Conservation (phyloP, 2,888 invertebrate genomes). For the Neocrepidodera transversa region DNA sequence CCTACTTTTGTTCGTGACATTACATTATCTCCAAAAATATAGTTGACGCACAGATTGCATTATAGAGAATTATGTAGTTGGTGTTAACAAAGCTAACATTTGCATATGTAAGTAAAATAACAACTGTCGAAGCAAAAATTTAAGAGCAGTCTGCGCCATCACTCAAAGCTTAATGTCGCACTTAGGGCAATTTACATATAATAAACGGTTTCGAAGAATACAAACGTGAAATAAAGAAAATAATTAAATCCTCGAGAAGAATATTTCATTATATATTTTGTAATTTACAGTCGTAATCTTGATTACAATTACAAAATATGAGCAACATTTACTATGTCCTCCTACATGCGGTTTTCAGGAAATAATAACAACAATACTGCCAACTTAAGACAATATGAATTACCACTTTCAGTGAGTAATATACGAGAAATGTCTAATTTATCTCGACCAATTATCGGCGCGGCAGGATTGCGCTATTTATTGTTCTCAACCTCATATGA, state of each 20-base stretch:
- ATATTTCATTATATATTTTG: constrained; percentile 53
- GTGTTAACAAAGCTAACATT: background rate
- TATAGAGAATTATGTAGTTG: background rate
- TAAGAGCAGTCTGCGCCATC: constrained; percentile 35
- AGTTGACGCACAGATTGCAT: background rate
- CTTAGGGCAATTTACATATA: constrained; percentile 48
- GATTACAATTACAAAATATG: constrained; percentile 61
- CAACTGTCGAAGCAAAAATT: constrained; percentile 26
- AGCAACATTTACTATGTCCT: constrained; percentile 58
- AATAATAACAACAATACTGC: constrained; percentile 58
- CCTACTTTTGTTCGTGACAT: background rate
- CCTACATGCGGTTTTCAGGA: constrained; percentile 58
- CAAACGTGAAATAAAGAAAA: constrained; percentile 41
- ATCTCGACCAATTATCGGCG: constrained; percentile 57
- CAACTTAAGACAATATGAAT: constrained; percentile 59
- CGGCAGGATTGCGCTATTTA: constrained; percentile 42
- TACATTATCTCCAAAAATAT: background rate
- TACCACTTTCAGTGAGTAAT: constrained; percentile 54
- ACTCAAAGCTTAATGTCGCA: constrained; percentile 45
- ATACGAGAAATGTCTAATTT: constrained; percentile 57
- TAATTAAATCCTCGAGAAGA: constrained; percentile 44
- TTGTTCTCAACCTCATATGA: constrained; percentile 31
- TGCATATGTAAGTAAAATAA: constrained; percentile 23
- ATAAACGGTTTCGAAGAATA: constrained; percentile 45
- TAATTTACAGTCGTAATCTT: constrained; percentile 57